Evolutionary conservation across 2,888 invertebrate genomes (phyloP).

Genomic region (Cinara cedri): DNA sequence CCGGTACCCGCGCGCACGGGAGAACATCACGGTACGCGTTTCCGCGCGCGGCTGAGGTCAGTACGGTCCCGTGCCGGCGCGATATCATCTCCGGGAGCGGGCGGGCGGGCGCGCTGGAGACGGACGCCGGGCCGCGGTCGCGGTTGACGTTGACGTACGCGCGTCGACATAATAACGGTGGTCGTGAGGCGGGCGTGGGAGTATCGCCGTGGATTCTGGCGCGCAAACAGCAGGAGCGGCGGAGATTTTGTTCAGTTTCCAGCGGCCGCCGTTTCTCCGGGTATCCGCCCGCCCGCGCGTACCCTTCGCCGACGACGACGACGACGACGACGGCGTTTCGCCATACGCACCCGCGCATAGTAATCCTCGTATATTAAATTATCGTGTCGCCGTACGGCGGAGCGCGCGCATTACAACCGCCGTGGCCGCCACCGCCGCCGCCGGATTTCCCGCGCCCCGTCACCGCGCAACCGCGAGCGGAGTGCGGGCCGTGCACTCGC

Average conservation of each 20-base stretch:
- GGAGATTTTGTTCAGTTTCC: too few species aligned
- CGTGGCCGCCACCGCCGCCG: too few species aligned
- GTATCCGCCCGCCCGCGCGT: neutral
- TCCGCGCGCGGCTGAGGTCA: neutral
- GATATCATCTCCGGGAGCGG: slow-evolving; percentile 16
- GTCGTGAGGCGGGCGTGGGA: slow-evolving; percentile 49
- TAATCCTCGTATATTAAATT: too few species aligned
- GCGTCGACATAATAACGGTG: slow-evolving; percentile 45
- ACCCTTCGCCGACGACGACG: neutral
- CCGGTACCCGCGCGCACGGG: too few species aligned
- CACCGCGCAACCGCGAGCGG: neutral
- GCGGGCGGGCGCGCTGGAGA: neutral
- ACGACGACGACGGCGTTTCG: too few species aligned
- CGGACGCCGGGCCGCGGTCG: neutral
- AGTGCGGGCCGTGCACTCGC: neutral
- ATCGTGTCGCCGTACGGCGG: too few species aligned
- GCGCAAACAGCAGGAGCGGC: too few species aligned
- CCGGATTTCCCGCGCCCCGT: too few species aligned
- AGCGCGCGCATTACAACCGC: neutral
- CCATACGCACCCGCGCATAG: neutral
- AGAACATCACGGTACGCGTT: neutral
- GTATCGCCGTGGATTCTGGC: slow-evolving; percentile 27
- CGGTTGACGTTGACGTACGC: slow-evolving; percentile 55
- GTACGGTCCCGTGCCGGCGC: slow-evolving; percentile 6
- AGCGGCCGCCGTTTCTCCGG: too few species aligned